Evolutionary conservation across 2,888 invertebrate species (phyloP), one percentile per base, ranked within the genome.

Genomic region (Melanophora roralis): DNA sequence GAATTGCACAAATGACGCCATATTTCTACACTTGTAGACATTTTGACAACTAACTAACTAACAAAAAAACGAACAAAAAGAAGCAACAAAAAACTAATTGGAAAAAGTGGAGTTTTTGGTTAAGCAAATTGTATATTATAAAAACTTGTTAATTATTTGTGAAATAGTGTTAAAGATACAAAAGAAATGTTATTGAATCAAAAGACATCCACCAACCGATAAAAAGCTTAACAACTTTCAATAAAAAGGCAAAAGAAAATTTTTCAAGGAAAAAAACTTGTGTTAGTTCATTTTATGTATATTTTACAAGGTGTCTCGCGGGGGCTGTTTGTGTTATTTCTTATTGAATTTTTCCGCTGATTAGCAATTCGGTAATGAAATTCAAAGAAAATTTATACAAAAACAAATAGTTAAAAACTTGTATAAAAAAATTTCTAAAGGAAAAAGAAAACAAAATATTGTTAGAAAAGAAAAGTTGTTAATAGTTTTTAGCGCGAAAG

Each of bases 401-500:
- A 53, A 68, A 75, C 23, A 55, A 45, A 45, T 40, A 71, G 55
- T 12, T 14, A 55, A 7, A 64, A 53, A 43, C 40, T 64, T 51
- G 38, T 12, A 19, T 14, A 21, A 7, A 62, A 32, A 57, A 32
- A 23, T 11, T 43, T 51, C 3, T 27, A 27, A 27, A 3, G 6
- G 6, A 27, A 27, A 27, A 27, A 3, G 3, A 27, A 27, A 27
- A 27, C 27, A 5, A 27, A 27, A 27, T n/a, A n/a, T 27, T 27
- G 27, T 27, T 27, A 27, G 6, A 27, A 5, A 27, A 27, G 27
- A 6, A 27, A 27, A 27, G 6, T 6, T 53, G 27, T 34, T 64
- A 16, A 73, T 27, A 57, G 43, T 55, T 78, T 81, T 81, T 78
- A 74, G 77, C 78, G 80, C 76, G 72, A 75, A 80, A 80, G 74